Conservation (phyloP, 2,113 vertebrate genomes). For the Daboia siamensis region DNA sequence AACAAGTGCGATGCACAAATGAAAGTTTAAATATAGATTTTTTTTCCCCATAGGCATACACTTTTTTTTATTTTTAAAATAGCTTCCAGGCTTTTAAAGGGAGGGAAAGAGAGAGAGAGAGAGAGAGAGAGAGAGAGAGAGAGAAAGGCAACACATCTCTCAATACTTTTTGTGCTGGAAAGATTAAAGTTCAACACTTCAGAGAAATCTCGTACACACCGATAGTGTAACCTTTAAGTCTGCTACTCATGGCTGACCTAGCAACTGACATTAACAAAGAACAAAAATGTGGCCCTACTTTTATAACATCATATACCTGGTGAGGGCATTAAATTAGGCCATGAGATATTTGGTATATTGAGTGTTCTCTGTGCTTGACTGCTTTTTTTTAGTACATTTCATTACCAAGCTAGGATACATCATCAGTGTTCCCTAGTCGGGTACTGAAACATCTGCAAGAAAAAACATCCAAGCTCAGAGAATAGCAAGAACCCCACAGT, state of each 20-base stretch:
- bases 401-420: neutral
- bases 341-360: neutral
- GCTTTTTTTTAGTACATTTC: neutral
- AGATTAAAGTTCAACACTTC: constrained; percentile 48
- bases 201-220: constrained; percentile 49
- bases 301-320: constrained; percentile 33
- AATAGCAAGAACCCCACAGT: neutral
- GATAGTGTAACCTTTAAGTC: constrained; percentile 37
- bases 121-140: neutral
- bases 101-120: neutral
- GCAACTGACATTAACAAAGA: constrained; percentile 39
- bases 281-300: constrained; percentile 27
- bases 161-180: constrained; percentile 39
- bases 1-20: neutral
- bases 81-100: constrained; percentile 30
- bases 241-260: constrained; percentile 44
- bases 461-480: neutral
- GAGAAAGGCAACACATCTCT: constrained; percentile 40
- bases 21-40: constrained; percentile 23
- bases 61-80: constrained; percentile 46
- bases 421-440: neutral
- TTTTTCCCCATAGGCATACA: neutral
- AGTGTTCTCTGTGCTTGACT: neutral
- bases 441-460: neutral
- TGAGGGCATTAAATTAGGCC: constrained; percentile 23